Percentiles rank a stretch among this genome's conserved stretches.
phyloP scores from a whole-genome alignment of 2,888 invertebrate species.

The Troglohyphantes excavatus region DNA sequence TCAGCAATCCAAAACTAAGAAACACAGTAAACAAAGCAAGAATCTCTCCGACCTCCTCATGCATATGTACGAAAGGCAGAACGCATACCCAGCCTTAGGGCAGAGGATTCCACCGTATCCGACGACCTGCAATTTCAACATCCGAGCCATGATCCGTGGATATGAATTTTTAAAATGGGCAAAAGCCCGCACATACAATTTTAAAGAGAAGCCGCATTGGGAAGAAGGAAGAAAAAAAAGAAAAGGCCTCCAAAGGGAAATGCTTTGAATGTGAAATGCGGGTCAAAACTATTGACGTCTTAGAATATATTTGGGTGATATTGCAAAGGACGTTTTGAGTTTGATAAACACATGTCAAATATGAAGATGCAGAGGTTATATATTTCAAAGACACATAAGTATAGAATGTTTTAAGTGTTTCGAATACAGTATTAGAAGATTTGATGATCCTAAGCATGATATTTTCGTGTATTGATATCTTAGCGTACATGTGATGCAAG shows the following conservation, averaged over 20 bases:
- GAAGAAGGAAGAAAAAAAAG: not conserved
- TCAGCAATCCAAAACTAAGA: too few species aligned
- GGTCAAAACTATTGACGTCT: not conserved
- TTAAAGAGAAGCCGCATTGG: not conserved
- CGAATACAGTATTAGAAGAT: too few species aligned
- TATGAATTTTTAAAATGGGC: not conserved
- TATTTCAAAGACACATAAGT: too few species aligned
- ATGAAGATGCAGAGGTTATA: too few species aligned
- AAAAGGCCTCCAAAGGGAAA: not conserved
- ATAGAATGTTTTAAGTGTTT: too few species aligned
- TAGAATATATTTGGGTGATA: not conserved
- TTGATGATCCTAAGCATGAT: too few species aligned
- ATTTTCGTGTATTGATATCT: too few species aligned
- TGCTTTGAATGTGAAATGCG: not conserved
- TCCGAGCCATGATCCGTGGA: not conserved
- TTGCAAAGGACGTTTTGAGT: too few species aligned
- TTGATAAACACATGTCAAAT: too few species aligned
- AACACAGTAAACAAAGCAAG: too few species aligned
- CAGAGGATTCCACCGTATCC: not conserved
- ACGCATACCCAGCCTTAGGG: not conserved
- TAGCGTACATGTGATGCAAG: too few species aligned
- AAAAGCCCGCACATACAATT: not conserved
- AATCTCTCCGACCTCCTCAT: not conserved
- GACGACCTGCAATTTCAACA: not conserved
- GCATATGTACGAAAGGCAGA: not conserved